These are phyloP conservation scores for Dynastes grantii DNA, from an alignment of 2,888 invertebrate genomes.

Conservation along the genomic window DNA sequence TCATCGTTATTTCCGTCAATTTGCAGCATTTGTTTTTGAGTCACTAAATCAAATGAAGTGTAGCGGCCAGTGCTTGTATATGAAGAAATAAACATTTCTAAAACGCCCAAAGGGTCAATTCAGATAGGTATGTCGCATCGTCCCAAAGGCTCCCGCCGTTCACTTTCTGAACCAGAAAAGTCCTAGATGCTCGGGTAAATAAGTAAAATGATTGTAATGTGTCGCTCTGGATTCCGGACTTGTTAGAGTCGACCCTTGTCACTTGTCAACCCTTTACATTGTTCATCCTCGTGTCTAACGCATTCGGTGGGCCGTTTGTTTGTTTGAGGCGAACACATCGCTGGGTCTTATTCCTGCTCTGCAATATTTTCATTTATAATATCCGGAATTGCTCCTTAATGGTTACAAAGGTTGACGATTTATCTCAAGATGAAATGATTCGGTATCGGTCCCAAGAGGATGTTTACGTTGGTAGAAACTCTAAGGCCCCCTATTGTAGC, in stretches of 20 bases:
- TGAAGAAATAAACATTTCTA: constrained; percentile 42
- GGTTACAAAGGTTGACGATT: constrained; percentile 32
- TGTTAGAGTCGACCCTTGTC: constrained; percentile 53
- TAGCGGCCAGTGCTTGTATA: background rate
- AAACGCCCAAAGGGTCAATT: constrained; percentile 39
- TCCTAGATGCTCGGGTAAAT: constrained; percentile 49
- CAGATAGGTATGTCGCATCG: constrained; percentile 28
- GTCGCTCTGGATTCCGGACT: constrained; percentile 51
- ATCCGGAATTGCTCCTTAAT: constrained; percentile 40
- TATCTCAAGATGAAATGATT: constrained; percentile 23
- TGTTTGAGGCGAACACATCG: constrained; percentile 34
- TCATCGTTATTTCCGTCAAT: no score
- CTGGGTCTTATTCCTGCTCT: constrained; percentile 10
- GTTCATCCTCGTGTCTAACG: constrained; percentile 43
- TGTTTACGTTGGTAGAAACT: background rate
- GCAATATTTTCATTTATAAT: constrained; percentile 43
- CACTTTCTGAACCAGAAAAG: constrained; percentile 33
- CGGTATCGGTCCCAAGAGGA: background rate
- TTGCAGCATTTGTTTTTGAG: background rate
- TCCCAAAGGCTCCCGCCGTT: constrained; percentile 14
- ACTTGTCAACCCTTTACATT: constrained; percentile 52
- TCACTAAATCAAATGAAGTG: constrained; percentile 28
- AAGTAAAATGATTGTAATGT: constrained; percentile 53
- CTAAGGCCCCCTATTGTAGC: no score
- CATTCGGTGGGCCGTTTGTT: constrained; percentile 38